Base-by-base conservation (phyloP, 2,113 vertebrate genomes). In the Amphiprion percula region DNA sequence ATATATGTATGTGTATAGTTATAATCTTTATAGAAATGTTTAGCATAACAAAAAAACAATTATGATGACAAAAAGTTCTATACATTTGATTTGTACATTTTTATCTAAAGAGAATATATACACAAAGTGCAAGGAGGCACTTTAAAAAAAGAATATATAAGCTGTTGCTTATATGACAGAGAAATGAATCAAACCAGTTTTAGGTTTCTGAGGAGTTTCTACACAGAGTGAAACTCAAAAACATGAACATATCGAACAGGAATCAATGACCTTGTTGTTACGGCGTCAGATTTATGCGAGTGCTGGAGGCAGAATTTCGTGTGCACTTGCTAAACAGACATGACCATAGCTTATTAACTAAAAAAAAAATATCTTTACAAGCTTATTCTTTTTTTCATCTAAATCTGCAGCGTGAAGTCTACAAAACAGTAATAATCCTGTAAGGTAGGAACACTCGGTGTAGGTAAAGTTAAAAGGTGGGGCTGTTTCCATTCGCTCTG, bases 81-180 rank as follows among this genome's bases (percentile, higher is more conserved):
- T 63, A 68, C 59, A 88, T 62, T 69, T 79, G 49, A 66, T 84
- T 86, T 77, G 86, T 85, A 84, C 58, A 90, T 58, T 60, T 30
- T 85, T 10, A 74, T 41, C 89, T 90, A 86, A 62, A 79, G 63
- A 90, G 24, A 60, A 37, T 90, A 90, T 93, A 82, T 91, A 92
- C 87, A 93, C 89, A 94, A 94, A 95, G 94, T 95, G 94, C 95
- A 94, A 94, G 80, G 90, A 95, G 93, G 94, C 94, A 95, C 94
- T 94, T 95, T 93, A 91, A 94, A 89, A 37, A 65, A 88, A 79
- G 86, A 88, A 73, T 41, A 79, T 78, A 81, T 86, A 88, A 91
- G 74, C 90, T 64, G 76, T 70, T 50, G 73, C 86, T 85, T 79
- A 71, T 66, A 56, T 77, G 53, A 87, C 72, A 80, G 37, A 68